Evolutionary conservation across 2,888 invertebrate species (phyloP).

Genomic region (Drosophila picticornis): DNA sequence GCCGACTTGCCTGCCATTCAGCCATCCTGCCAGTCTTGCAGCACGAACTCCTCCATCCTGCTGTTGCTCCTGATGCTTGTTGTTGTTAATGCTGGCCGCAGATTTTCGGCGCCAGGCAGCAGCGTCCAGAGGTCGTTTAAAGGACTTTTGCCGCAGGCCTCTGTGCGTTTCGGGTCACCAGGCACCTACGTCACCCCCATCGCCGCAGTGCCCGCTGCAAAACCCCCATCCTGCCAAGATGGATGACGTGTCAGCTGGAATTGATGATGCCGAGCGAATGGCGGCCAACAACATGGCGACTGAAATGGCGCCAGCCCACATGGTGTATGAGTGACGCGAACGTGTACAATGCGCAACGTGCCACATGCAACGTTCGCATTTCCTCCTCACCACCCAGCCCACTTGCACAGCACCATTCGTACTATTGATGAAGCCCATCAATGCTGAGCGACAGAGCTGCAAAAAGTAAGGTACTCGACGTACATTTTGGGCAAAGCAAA

Average conservation of each 20-base stretch:
- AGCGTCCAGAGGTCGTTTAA: slow-evolving; percentile 80
- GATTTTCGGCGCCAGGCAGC: slow-evolving; percentile 70
- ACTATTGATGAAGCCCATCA: slow-evolving; percentile 26
- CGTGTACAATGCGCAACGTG: slow-evolving; percentile 58
- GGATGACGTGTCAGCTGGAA: slow-evolving; percentile 83
- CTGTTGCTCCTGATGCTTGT: slow-evolving; percentile 28
- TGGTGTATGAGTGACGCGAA: slow-evolving; percentile 74
- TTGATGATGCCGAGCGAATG: slow-evolving; percentile 80
- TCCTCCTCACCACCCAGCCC: neutral
- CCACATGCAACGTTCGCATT: slow-evolving; percentile 46
- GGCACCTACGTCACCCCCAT: neutral
- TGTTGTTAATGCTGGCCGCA: slow-evolving; percentile 68
- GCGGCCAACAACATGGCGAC: slow-evolving; percentile 70
- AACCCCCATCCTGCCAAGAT: slow-evolving; percentile 60
- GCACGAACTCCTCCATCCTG: slow-evolving; percentile 5
- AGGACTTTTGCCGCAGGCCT: slow-evolving; percentile 81
- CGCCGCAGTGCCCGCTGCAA: neutral
- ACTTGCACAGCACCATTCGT: neutral
- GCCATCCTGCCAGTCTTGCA: slow-evolving; percentile 10
- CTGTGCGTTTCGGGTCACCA: slow-evolving; percentile 60
- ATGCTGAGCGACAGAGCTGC: slow-evolving; percentile 11
- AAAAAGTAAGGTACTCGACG: neutral
- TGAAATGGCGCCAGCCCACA: slow-evolving; percentile 51
- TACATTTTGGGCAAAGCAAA: slow-evolving; percentile 2
- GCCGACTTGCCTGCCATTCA: slow-evolving; percentile 52